Evolutionary conservation across 2,113 vertebrate genomes (phyloP), one percentile per base, ranked within the genome.

Genomic region (Jaculus jaculus): DNA sequence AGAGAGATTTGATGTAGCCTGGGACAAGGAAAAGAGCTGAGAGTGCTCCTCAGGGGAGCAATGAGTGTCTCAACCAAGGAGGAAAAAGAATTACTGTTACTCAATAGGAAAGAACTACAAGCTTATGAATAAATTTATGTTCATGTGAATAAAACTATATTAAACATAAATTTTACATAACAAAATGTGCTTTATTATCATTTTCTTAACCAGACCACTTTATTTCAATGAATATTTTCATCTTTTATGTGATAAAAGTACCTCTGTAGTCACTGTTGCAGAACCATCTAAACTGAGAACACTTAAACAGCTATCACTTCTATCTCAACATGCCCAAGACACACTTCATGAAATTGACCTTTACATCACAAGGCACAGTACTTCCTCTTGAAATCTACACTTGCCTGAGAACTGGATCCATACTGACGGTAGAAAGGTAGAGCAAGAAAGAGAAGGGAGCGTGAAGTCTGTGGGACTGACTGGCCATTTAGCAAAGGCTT

Each of bases 111-210:
- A 34, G 8, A 87, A 28, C 34, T 37, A 2, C 2, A n/a, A 58
- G 37, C 4, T 78, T 60, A 74, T 37, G 4, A 92, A 85, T 58
- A 92, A 37, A 72, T 71, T 20, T 69, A 34, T 51, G 16, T 39
- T 54, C 10, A 15, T 68, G 11, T 73, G 58, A 95, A 68, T 77
- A 77, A 91, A 92, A 90, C 30, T 17, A 30, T 13, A 63, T 4
- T 61, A 92, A 93, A 79, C 13, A 87, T 47, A 75, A 61, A 87
- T 84, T 78, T 91, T 69, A 61, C 20, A 66, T 68, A 54, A 79
- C 42, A 63, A 75, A 75, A 34, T 2, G 60, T 51, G 85, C 20
- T 63, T 90, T 82, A 32, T 77, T 89, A 78, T 42, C 0, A 68
- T 37, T 71, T 23, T 86, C 91, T 83, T 80, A 88, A 77, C 34